These are phyloP conservation scores for Hippopotamus amphibius DNA, from an alignment of 2,113 vertebrate species.

Conservation along the genomic window DNA sequence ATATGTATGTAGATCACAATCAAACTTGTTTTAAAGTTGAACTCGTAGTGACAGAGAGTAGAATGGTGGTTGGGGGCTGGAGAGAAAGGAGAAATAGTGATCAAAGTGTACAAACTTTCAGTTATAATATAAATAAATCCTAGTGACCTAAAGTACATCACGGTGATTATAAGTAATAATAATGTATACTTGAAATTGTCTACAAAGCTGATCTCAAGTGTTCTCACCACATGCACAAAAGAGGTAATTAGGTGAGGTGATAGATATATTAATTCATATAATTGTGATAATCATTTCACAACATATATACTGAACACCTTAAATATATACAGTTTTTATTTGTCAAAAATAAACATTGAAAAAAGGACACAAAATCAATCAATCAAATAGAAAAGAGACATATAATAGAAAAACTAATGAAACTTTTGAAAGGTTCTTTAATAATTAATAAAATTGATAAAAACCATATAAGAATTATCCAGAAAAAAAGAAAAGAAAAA, in stretches of 20 bases:
- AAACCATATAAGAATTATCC: background rate
- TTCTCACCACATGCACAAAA: background rate
- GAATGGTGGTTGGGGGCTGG: background rate
- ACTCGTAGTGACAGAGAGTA: background rate
- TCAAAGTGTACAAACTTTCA: background rate
- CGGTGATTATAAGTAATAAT: background rate
- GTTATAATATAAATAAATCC: background rate
- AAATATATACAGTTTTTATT: background rate
- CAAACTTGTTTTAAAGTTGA: background rate
- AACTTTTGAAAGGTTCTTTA: background rate
- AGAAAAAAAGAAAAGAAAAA: background rate
- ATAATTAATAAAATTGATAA: conserved; percentile 17
- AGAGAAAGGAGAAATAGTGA: background rate
- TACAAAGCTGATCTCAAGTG: background rate
- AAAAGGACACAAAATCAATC: background rate
- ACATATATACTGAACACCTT: background rate
- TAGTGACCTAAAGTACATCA: background rate
- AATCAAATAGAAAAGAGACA: background rate
- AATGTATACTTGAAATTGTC: background rate
- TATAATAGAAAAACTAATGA: background rate
- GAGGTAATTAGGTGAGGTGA: background rate
- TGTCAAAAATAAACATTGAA: background rate
- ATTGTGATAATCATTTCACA: background rate
- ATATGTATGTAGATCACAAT: background rate
- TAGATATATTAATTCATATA: background rate